Conservation (phyloP, 1,140 invertebrate species). For the Drosophila orosa region DNA sequence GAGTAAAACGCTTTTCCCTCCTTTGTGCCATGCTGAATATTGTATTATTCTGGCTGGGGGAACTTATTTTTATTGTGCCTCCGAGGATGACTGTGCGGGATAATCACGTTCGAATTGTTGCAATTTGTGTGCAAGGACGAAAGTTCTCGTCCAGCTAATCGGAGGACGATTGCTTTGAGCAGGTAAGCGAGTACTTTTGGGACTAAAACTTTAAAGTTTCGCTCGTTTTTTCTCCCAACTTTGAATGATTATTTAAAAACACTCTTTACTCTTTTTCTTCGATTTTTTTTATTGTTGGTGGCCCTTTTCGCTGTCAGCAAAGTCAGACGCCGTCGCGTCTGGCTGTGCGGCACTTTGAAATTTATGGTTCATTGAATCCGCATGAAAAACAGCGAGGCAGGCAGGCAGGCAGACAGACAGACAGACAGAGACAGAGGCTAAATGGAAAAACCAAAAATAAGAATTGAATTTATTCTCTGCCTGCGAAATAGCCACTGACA, state of each 20-base stretch:
- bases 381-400: slow-evolving; percentile 74
- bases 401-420: slow-evolving; percentile 6
- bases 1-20: slow-evolving; percentile 70
- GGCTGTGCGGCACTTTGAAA: slow-evolving; percentile 72
- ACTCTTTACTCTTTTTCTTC: slow-evolving; percentile 13
- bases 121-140: slow-evolving; percentile 40
- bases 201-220: slow-evolving; percentile 62
- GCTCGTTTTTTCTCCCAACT: not conserved
- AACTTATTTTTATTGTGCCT: slow-evolving; percentile 69
- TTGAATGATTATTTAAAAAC: slow-evolving; percentile 13
- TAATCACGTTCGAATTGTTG: slow-evolving; percentile 55
- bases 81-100: slow-evolving; percentile 26
- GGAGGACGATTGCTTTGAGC: slow-evolving; percentile 29
- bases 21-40: slow-evolving; percentile 43
- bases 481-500: slow-evolving; percentile 41
- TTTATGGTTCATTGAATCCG: slow-evolving; percentile 81
- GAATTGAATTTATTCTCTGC: slow-evolving; percentile 66
- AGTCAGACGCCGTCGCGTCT: slow-evolving; percentile 67
- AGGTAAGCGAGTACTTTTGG: slow-evolving; percentile 52
- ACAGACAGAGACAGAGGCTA: slow-evolving; percentile 46
- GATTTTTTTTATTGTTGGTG: slow-evolving; percentile 22
- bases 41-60: slow-evolving; percentile 44
- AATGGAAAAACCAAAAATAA: slow-evolving; percentile 62
- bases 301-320: slow-evolving; percentile 29
- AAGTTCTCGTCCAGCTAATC: slow-evolving; percentile 37